Percentiles rank a stretch among this genome's conserved stretches.
Conservation (phyloP, 2,113 vertebrate species). For the rabbit (Oryctolagus cuniculus) region DNA sequence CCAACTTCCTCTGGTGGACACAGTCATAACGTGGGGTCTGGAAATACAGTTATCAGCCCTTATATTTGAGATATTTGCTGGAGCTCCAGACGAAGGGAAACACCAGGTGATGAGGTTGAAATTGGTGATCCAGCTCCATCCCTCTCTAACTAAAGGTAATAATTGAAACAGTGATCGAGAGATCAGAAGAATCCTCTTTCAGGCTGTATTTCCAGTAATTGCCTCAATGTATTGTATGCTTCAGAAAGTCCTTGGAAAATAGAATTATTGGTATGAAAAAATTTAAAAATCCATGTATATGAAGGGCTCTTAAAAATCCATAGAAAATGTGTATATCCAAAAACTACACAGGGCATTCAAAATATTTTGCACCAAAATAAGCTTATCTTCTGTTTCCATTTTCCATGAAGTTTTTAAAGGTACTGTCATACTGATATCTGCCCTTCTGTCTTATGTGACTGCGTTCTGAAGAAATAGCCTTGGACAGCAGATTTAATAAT, state of each 20-base stretch:
- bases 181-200: background rate
- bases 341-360: too few relatives aligned
- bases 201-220: background rate
- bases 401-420: too few relatives aligned
- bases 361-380: too few relatives aligned
- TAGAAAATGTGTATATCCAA: too few relatives aligned
- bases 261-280: too few relatives aligned
- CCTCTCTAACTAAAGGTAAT: background rate
- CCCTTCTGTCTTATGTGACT: background rate
- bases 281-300: too few relatives aligned
- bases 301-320: too few relatives aligned
- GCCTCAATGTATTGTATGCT: background rate
- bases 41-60: background rate
- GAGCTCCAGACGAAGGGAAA: background rate
- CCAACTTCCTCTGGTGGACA: background rate
- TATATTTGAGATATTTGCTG: background rate
- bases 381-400: too few relatives aligned
- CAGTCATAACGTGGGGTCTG: background rate
- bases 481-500: constrained; percentile 10
- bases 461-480: background rate
- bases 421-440: background rate
- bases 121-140: background rate
- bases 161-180: background rate
- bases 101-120: background rate
- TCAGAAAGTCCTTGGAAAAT: too few relatives aligned